A percentile compares a stretch with the other conserved stretches of the same genome.
phyloP scores from a whole-genome alignment of 1,140 invertebrate genomes.

The Leguminivora glycinivorella region DNA sequence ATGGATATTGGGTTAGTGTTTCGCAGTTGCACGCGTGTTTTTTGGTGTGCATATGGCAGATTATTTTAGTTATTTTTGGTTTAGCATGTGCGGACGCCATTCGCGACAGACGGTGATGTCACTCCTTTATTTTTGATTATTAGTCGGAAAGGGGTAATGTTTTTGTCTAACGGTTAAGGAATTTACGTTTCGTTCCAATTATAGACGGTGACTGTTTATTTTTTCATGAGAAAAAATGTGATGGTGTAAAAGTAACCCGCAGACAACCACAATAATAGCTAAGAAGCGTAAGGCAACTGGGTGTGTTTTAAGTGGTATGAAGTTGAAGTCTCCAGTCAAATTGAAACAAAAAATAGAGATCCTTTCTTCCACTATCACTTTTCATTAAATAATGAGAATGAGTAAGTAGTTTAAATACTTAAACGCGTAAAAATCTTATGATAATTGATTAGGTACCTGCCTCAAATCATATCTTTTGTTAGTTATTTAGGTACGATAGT shows the following conservation, averaged over 20 bases:
- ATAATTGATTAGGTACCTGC: no score
- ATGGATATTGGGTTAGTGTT: constrained; percentile 58
- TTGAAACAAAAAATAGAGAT: neutral
- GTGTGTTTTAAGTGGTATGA: neutral
- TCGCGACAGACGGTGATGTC: constrained; percentile 73
- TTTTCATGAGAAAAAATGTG: constrained; percentile 28
- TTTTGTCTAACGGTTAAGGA: constrained; percentile 52
- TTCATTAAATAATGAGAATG: no score
- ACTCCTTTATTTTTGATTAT: constrained; percentile 68
- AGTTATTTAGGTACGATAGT: constrained; percentile 3
- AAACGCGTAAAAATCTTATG: no score
- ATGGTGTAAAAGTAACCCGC: constrained; percentile 5
- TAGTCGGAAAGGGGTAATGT: constrained; percentile 60
- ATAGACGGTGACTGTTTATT: constrained; percentile 39
- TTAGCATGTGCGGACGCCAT: constrained; percentile 68
- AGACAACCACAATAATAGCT: neutral
- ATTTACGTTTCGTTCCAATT: constrained; percentile 39
- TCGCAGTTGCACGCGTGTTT: constrained; percentile 57
- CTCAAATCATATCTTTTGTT: neutral
- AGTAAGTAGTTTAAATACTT: no score
- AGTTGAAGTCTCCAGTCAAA: neutral
- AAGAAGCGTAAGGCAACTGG: neutral
- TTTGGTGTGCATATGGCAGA: constrained; percentile 73
- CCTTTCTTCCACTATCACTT: neutral
- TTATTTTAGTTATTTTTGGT: constrained; percentile 71